These are phyloP conservation scores for Austrolebias charrua DNA, from an alignment of 2,797 vertebrate genomes.

Conservation along the genomic window DNA sequence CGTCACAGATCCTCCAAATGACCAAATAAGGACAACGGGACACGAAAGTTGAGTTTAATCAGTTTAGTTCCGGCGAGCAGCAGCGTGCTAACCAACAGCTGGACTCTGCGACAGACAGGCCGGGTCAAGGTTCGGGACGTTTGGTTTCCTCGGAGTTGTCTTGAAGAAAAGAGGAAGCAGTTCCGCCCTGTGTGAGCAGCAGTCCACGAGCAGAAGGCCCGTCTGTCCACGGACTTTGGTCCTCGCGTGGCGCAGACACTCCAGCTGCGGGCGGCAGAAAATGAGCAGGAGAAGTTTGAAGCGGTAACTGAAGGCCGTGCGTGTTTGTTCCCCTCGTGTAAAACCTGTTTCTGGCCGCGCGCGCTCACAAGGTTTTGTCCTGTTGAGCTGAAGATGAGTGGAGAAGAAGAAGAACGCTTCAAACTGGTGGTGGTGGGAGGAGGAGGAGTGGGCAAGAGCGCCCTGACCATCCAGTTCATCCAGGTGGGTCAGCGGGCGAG, in stretches of 20 bases:
- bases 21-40: slow-evolving; percentile 65
- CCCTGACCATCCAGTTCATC: slow-evolving; percentile 91
- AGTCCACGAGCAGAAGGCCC: neutral
- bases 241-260: slow-evolving; percentile 4
- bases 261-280: neutral
- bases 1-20: slow-evolving; percentile 42
- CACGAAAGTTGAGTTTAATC: slow-evolving; percentile 16
- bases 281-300: slow-evolving; percentile 22
- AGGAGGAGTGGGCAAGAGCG: slow-evolving; percentile 91
- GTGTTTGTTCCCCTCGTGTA: too few relatives aligned
- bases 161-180: slow-evolving; percentile 59
- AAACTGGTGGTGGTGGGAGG: slow-evolving; percentile 92
- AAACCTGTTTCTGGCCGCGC: neutral
- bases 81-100: neutral
- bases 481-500: slow-evolving; percentile 70
- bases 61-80: neutral
- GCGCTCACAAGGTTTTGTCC: neutral
- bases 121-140: too few relatives aligned
- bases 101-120: neutral
- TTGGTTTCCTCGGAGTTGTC: slow-evolving; percentile 3
- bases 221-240: neutral
- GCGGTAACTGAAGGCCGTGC: slow-evolving; percentile 3
- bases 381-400: slow-evolving; percentile 59
- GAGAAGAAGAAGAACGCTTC: slow-evolving; percentile 84
- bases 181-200: slow-evolving; percentile 51